A percentile compares a stretch with the other conserved stretches of the same genome.
phyloP scores from a whole-genome alignment of 1,140 invertebrate species.

The Diprion similis region DNA sequence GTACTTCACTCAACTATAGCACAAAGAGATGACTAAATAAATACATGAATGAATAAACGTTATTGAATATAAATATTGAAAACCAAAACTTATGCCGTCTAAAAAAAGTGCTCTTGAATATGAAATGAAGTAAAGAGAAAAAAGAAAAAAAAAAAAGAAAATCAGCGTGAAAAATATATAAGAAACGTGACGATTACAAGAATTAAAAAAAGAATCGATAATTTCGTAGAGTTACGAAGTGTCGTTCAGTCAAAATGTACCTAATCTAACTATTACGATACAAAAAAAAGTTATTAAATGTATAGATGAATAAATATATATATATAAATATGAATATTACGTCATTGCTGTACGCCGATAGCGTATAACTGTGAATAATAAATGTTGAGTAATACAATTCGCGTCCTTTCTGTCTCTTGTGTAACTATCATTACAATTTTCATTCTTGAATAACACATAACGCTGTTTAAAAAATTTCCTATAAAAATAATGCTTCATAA shows the following conservation, averaged over 20 bases:
- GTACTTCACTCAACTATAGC: neutral
- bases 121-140: conserved; percentile 24
- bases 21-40: neutral
- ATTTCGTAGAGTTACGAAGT: neutral
- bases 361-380: too few relatives aligned
- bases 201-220: neutral
- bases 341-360: conserved; percentile 57
- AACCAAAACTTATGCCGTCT: conserved; percentile 50
- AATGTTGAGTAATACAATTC: too few relatives aligned
- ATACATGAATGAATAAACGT: conserved; percentile 16
- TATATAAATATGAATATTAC: conserved; percentile 64
- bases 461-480: too few relatives aligned
- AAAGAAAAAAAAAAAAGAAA: conserved; percentile 18
- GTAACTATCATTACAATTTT: too few relatives aligned
- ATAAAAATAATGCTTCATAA: too few relatives aligned
- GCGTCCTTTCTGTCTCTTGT: too few relatives aligned
- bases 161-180: conserved; percentile 9
- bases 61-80: conserved; percentile 9
- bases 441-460: too few relatives aligned
- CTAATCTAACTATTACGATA: neutral
- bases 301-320: too few relatives aligned
- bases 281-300: conserved; percentile 54
- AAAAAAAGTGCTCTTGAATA: conserved; percentile 55
- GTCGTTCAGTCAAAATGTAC: neutral
- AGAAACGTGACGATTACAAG: neutral